Evolutionary conservation across 2,797 vertebrate genomes (phyloP).

Genomic region (Poeciliopsis infans): DNA sequence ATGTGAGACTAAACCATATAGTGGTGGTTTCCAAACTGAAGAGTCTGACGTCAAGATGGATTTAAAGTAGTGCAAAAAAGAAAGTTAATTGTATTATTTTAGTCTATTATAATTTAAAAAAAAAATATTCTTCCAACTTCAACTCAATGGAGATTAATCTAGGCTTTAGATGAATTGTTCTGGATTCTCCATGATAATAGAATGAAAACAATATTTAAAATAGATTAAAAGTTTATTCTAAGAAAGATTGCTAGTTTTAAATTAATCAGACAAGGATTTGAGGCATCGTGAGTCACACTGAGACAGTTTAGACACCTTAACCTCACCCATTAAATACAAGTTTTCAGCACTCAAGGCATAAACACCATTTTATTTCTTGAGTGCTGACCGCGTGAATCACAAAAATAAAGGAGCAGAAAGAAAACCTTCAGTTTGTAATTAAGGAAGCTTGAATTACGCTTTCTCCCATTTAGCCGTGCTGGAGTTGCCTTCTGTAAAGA

Average conservation of each 20-base stretch:
- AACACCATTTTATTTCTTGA: constrained; percentile 26
- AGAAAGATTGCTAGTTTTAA: constrained; percentile 6
- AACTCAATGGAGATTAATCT: not conserved
- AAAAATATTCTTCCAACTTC: not conserved
- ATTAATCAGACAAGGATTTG: constrained; percentile 14
- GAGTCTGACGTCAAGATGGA: not conserved
- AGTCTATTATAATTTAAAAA: not conserved
- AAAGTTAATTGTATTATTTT: not conserved
- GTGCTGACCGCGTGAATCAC: constrained; percentile 45
- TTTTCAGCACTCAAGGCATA: constrained; percentile 26
- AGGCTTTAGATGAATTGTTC: not conserved
- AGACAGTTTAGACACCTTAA: constrained; percentile 36
- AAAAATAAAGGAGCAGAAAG: constrained; percentile 22
- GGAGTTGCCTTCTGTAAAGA: constrained; percentile 55
- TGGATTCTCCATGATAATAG: constrained; percentile 17
- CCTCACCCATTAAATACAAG: constrained; percentile 24
- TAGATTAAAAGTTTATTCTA: constrained; percentile 20
- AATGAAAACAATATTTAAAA: constrained; percentile 28
- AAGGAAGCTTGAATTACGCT: constrained; percentile 62
- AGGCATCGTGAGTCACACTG: constrained; percentile 11
- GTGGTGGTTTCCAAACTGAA: constrained; percentile 8
- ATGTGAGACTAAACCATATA: constrained; percentile 26
- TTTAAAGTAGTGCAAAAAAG: not conserved
- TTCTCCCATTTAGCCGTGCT: constrained; percentile 40
- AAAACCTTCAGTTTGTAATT: constrained; percentile 59